These are phyloP conservation scores for Hippopotamyrus pictus DNA, from an alignment of 2,797 vertebrate genomes.

Conservation along the genomic window DNA sequence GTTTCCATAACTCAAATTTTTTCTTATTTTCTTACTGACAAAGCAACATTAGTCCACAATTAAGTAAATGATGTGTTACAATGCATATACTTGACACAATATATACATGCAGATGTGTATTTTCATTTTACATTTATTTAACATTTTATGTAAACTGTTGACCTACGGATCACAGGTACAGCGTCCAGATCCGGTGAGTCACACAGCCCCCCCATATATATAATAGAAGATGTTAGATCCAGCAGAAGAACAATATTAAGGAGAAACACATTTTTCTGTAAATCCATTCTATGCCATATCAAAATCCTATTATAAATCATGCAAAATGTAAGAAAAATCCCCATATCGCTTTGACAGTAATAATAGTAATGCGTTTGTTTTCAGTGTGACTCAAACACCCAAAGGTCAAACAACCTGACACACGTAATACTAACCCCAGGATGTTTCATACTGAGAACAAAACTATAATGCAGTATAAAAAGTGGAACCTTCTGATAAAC, in stretches of 20 bases:
- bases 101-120: not conserved
- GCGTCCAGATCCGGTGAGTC: not conserved
- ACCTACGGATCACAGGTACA: not conserved
- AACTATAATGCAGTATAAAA: not conserved
- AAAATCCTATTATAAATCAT: not conserved
- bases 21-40: not conserved
- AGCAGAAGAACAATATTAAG: not conserved
- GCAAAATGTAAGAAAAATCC: conserved; percentile 34
- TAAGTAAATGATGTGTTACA: not conserved
- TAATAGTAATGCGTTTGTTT: not conserved
- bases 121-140: not conserved
- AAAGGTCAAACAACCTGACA: not conserved
- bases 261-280: not conserved
- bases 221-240: not conserved
- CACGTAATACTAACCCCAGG: not conserved
- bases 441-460: not conserved
- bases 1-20: conserved; percentile 18
- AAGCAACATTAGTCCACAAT: not conserved
- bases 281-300: not conserved
- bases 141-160: not conserved
- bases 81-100: not conserved
- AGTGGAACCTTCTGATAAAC: not conserved
- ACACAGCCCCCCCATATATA: not conserved
- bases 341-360: conserved; percentile 19
- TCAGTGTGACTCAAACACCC: not conserved